Evolutionary conservation across 2,888 invertebrate species (phyloP), one percentile per base, ranked within the genome.

Genomic region (Belgica antarctica): DNA sequence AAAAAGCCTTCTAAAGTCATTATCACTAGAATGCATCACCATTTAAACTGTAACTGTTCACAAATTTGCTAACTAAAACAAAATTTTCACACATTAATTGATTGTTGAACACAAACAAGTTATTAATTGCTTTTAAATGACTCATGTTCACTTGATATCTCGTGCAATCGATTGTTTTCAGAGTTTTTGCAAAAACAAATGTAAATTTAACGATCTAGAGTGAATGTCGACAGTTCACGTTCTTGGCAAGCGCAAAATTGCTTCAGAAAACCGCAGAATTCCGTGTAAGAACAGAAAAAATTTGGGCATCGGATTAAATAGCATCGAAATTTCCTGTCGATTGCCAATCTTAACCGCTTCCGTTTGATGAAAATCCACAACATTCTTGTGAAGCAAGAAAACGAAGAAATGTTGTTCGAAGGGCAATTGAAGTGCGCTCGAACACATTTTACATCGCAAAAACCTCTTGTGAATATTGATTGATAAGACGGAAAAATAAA

Each of bases 11-110:
- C n/a, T n/a, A n/a, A n/a, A n/a, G n/a, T n/a, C n/a, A n/a, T n/a
- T n/a, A n/a, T n/a, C n/a, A n/a, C n/a, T n/a, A n/a, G n/a, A n/a
- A n/a, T n/a, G n/a, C n/a, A n/a, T n/a, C n/a, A 41, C 41, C 12
- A n/a, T 41, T 41, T n/a, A 10, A 41, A 15, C 10, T 41, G 10
- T n/a, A 41, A 41, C 41, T 41, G n/a, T 41, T 41, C 41, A 12
- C 41, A 41, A 41, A 10, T 10, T n/a, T 15, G 10, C 41, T 41
- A 12, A 15, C 41, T 52, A n/a, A n/a, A n/a, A n/a, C n/a, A n/a
- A n/a, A n/a, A n/a, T 52, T 24, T 63, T 66, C 65, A 66, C 65
- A 68, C 68, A 31, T 68, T 68, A 68, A 65, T 65, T 65, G 65
- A 46, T 47, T 36, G 19, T 65, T 10, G 25, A 63, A 25, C 25